Evolutionary conservation across 2,888 invertebrate genomes (phyloP).

Genomic region (Leptinotarsa rubiginosa): DNA sequence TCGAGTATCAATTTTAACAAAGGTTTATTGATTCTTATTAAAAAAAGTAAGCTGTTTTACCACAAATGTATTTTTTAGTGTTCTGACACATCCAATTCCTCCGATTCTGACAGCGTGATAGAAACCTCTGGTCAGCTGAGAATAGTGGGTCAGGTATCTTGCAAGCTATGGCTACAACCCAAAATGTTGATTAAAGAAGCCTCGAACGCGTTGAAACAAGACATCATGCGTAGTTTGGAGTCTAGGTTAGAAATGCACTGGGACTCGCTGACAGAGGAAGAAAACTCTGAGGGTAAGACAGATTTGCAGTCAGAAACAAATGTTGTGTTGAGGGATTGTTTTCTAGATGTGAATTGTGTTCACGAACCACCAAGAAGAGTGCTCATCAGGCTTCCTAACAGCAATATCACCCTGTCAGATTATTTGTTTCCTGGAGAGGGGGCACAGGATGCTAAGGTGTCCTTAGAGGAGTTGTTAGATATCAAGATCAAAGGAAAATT

Average conservation of each 20-base stretch:
- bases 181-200: conserved; percentile 81
- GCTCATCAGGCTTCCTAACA: conserved; percentile 77
- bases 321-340: not conserved
- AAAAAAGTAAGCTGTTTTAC: not conserved
- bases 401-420: conserved; percentile 82
- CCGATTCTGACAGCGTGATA: conserved; percentile 56
- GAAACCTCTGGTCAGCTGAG: conserved; percentile 77
- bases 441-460: conserved; percentile 82
- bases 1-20: conserved; percentile 73
- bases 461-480: conserved; percentile 85
- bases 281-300: conserved; percentile 75
- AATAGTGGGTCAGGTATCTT: conserved; percentile 78
- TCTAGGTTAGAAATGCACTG: conserved; percentile 92
- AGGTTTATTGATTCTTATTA: conserved; percentile 15
- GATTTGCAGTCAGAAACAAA: no score
- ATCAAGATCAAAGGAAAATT: conserved; percentile 75
- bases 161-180: conserved; percentile 82
- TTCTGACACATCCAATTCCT: not conserved
- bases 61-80: conserved; percentile 22
- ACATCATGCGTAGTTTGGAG: conserved; percentile 85
- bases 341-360: conserved; percentile 79
- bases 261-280: conserved; percentile 90
- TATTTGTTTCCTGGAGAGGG: conserved; percentile 94
- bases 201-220: conserved; percentile 80
- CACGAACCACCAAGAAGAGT: conserved; percentile 92